These are phyloP conservation scores for Clostera curtula DNA, from an alignment of 2,888 invertebrate genomes.

Conservation along the genomic window DNA sequence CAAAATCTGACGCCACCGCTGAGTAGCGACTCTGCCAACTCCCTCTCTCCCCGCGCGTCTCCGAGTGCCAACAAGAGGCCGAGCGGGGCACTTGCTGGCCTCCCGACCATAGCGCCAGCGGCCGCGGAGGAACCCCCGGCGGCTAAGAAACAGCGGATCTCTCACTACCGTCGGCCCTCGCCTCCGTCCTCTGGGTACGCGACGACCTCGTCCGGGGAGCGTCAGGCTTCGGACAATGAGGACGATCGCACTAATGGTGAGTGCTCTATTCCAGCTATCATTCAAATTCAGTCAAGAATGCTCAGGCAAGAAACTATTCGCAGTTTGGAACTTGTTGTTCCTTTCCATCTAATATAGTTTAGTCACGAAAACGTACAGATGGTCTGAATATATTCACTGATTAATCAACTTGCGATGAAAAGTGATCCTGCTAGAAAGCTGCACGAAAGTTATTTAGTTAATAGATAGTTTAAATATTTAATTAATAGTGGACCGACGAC, in stretches of 20 bases:
- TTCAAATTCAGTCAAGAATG: too few relatives aligned
- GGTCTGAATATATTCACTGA: too few relatives aligned
- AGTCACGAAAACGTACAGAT: too few relatives aligned
- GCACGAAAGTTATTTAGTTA: too few relatives aligned
- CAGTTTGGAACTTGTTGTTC: too few relatives aligned
- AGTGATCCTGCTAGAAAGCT: too few relatives aligned
- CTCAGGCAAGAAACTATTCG: too few relatives aligned
- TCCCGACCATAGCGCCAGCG: neutral
- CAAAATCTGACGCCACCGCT: slow-evolving; percentile 93
- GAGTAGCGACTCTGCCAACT: slow-evolving; percentile 90
- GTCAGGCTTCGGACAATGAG: slow-evolving; percentile 71
- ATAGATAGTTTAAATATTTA: too few relatives aligned
- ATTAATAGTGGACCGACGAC: too few relatives aligned
- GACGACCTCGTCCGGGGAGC: slow-evolving; percentile 66
- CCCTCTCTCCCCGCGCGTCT: slow-evolving; percentile 84
- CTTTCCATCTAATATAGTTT: too few relatives aligned
- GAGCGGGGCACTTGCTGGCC: slow-evolving; percentile 67
- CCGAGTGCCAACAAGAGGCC: slow-evolving; percentile 75
- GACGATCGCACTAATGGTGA: slow-evolving; percentile 55
- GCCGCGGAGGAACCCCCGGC: slow-evolving; percentile 55
- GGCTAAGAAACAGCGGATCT: slow-evolving; percentile 89
- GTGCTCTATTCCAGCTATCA: slow-evolving; percentile 1
- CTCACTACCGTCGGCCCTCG: slow-evolving; percentile 77
- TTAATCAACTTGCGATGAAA: too few relatives aligned
- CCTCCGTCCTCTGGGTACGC: slow-evolving; percentile 64